These are phyloP conservation scores for Cotesia typhae DNA, from an alignment of 1,140 invertebrate genomes.

Conservation along the genomic window DNA sequence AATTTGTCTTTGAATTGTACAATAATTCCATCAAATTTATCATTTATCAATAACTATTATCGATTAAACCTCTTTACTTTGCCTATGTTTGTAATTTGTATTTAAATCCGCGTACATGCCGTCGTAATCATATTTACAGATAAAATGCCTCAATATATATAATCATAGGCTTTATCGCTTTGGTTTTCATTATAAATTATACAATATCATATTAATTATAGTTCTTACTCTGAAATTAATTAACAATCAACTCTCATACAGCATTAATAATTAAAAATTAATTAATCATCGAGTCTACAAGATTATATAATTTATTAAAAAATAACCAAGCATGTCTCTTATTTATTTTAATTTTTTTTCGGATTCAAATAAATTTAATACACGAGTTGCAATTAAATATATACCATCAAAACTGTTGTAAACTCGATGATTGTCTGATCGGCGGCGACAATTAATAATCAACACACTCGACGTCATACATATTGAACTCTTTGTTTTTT, in stretches of 20 bases:
- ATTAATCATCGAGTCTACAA: conserved; percentile 2
- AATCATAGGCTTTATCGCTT: conserved; percentile 35
- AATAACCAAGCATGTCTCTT: background rate
- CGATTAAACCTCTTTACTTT: background rate
- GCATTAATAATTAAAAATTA: background rate
- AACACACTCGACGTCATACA: conserved; percentile 1
- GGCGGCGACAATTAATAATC: too few species aligned
- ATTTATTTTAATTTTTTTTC: too few species aligned
- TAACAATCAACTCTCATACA: background rate
- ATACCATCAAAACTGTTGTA: too few species aligned
- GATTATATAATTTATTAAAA: conserved; percentile 11
- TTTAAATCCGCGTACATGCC: conserved; percentile 24
- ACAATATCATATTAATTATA: background rate
- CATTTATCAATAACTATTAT: background rate
- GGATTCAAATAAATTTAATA: too few species aligned
- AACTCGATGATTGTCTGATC: too few species aligned
- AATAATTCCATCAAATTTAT: background rate
- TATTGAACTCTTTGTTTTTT: background rate
- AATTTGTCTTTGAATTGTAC: too few species aligned
- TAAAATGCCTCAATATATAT: conserved; percentile 5
- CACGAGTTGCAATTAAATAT: too few species aligned
- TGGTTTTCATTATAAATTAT: conserved; percentile 40
- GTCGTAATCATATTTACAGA: conserved; percentile 34
- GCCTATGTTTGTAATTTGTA: background rate
- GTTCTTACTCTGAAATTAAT: background rate